Base-by-base conservation (phyloP, 1,140 invertebrate genomes). In the Drosophila pectinifera region DNA sequence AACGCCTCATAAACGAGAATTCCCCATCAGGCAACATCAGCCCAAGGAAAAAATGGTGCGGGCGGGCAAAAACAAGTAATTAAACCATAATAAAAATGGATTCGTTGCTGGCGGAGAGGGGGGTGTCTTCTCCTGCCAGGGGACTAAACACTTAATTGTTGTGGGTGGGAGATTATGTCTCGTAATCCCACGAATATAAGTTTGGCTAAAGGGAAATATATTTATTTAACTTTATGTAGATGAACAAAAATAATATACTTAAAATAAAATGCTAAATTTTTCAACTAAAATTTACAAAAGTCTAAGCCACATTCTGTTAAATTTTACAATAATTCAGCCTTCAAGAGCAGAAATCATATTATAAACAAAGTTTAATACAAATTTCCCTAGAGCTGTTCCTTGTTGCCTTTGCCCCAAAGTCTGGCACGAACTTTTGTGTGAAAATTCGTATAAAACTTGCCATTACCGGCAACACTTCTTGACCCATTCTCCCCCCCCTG, bases 391-490 rank as follows among this genome's bases (percentile, higher is more conserved):
- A 26, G 22, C 43, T 39, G 7, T 10, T 34, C 11, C 14, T 28
- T 65, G 5, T 16, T 4, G 4, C n/a, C 18, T 22, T 53, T 14
- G 2, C 22, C 20, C 5, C 13, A 3, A 3, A 5, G 39, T 6
- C 42, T 39, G 16, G 1, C 51, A 5, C n/a, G 10, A 53, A 53
- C 16, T 36, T 59, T 39, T 58, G 41, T 65, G 70, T 51, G 58
- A 76, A 64, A 59, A 64, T 82, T 73, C 70, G 41, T 81, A 72
- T 73, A 65, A 72, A 81, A 67, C 78, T 67, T 79, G 59, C 63
- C 56, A 48, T 84, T 77, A 77, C 78, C 59, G 53, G 48, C 53
- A 16, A 42, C 34, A 39, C 45, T 28, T 62, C 16, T 61, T 38
- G 28, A 49, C 43, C 43, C 22, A 16, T 8, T 24, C 43, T 5